Evolutionary conservation across 2,797 vertebrate genomes (phyloP), one percentile per base, ranked within the genome.

Genomic region (Lepilemur ruficaudatus): DNA sequence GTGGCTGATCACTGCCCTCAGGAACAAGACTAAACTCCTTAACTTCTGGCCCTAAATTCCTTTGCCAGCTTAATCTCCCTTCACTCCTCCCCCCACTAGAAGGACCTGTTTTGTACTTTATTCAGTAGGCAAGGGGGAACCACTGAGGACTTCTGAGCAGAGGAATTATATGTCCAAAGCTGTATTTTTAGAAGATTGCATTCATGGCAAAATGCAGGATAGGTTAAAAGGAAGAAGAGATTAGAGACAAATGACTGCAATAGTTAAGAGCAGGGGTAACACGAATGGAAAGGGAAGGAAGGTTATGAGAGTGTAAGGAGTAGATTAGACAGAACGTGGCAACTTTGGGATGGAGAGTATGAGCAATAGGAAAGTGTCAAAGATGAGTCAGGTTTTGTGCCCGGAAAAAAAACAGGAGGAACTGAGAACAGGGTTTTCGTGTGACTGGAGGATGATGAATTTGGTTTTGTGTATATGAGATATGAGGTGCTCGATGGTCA

Each of bases 1-100:
- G 48, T 69, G 69, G 41, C 14, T 81, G 12, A 76, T 59, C 18
- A 57, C 20, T 79, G 10, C 59, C 7, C 5, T 25, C 23, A 65
- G 69, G 50, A 22, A 84, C 15, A 81, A 75, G 50, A 13, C 72
- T 86, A 73, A 81, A 57, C 23, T 83, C 61, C 67, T 76, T 78
- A 82, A 82, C 72, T 61, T 93, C 43, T 79, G 59, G 22, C 48
- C 73, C 20, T 85, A 92, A 96, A 18, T 93, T 93, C 59, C 22
- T 81, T 85, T 63, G 69, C n/a, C 32, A 75, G 63, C 15, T 78
- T 75, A 87, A 63, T 50, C 14, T 57, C 41, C n/a, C n/a, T 59
- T 55, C n/a, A 93, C 25, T 30, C n/a, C 18, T 2, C 55, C 35
- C 43, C 50, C 18, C 7, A 43, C 15, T 30, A 85, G 65, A 87